Base-by-base conservation (phyloP, 1,140 invertebrate genomes). In the Drosophila simulans region DNA sequence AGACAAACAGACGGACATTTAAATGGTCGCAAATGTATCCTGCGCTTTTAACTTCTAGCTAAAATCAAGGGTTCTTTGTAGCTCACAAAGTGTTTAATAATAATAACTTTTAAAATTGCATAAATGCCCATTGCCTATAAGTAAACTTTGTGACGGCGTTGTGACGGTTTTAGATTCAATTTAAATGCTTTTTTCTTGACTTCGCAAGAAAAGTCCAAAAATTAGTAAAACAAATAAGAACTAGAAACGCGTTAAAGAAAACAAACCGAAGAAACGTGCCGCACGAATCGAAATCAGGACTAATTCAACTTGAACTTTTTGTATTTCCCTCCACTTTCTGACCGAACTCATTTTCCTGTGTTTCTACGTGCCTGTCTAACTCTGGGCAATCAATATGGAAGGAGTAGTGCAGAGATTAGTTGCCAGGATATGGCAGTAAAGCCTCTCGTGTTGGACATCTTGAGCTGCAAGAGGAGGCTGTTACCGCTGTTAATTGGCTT, bases 401-500 rank as follows among this genome's bases (percentile, higher is more conserved):
- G 45, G 37, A 54, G 45, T 59, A 35, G n/a, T 42, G 60, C 39
- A 45, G 46, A 63, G 59, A 74, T 64, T 71, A 60, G 54, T 76
- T 58, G 53, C 71, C 48, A 46, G 39, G 72, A 53, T 46, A 76
- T 43, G 46, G 27, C 12, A 13, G 20, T 31, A 45, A 42, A 45
- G 46, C 22, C 51, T 15, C 39, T 39, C n/a, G 37, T 39, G 48
- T 72, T 53, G 34, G 34, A 59, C 55, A 60, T 39, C 72, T 57
- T 48, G 53, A 66, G 43, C 54, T 54, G 66, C 43, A 46, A 60
- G 64, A 72, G 70, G 56, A 75, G 86, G 78, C 64, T 75, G 69
- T 76, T 62, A 62, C 40, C 57, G 48, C 39, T 59, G 57, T 80
- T 86, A 86, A 86, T 86, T 86, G 75, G 62, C 79, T 76, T 79